These are phyloP conservation scores for Drosophila subobscura DNA, from an alignment of 1,140 invertebrate species.

Conservation along the genomic window DNA sequence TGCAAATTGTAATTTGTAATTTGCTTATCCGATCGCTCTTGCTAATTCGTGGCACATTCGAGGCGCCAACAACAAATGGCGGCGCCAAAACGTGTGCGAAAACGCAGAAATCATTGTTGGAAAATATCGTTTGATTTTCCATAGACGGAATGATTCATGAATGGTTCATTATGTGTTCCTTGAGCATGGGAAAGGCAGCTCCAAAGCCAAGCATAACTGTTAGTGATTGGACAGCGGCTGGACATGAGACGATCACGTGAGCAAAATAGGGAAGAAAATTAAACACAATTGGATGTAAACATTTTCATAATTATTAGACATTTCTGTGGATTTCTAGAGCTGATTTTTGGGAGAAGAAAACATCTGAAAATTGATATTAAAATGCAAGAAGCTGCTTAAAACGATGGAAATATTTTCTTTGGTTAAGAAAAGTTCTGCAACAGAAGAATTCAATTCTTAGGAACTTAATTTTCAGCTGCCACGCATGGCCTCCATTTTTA, in stretches of 20 bases:
- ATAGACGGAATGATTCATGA: constrained; percentile 54
- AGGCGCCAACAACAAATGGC: constrained; percentile 67
- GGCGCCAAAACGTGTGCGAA: constrained; percentile 61
- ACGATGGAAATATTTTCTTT: too few species aligned
- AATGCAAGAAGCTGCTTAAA: too few species aligned
- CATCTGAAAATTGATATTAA: too few species aligned
- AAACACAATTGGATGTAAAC: too few species aligned
- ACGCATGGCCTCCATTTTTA: too few species aligned
- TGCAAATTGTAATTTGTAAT: constrained; percentile 19
- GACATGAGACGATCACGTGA: constrained; percentile 27
- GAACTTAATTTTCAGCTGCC: too few species aligned
- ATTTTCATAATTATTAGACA: too few species aligned
- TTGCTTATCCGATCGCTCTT: constrained; percentile 78
- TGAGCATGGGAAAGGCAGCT: constrained; percentile 23
- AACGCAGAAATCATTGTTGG: constrained; percentile 46
- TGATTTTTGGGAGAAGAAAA: too few species aligned
- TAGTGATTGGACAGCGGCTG: neutral
- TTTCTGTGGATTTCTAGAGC: too few species aligned
- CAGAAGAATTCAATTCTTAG: too few species aligned
- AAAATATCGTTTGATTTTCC: constrained; percentile 51
- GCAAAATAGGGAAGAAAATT: neutral
- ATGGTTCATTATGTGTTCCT: constrained; percentile 37
- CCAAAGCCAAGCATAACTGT: constrained; percentile 48
- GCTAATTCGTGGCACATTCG: constrained; percentile 78
- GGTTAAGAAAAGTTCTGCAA: too few species aligned